A percentile compares a stretch with the other conserved stretches of the same genome.
These are phyloP conservation scores for Phylloscopus whistleri DNA, from an alignment of 2,113 vertebrate species.

Conservation along the genomic window DNA sequence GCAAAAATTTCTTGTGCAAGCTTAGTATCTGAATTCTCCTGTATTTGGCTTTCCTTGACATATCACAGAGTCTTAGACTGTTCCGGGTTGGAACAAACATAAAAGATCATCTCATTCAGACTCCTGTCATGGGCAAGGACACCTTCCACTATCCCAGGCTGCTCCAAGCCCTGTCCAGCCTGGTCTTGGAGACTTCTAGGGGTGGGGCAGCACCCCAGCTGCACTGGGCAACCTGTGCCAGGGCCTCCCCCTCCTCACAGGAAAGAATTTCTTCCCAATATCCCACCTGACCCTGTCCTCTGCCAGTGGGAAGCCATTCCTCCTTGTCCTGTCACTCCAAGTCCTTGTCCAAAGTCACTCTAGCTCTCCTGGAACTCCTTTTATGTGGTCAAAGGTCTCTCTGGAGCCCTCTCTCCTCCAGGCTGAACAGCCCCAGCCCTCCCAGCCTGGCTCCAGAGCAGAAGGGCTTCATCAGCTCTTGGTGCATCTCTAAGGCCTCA, in stretches of 20 bases:
- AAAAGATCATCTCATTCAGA: neutral
- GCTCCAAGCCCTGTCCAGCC: neutral
- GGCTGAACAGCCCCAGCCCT: neutral
- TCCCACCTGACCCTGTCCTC: neutral
- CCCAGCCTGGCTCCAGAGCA: neutral
- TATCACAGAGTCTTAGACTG: neutral
- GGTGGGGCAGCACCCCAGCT: neutral
- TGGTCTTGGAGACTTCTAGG: neutral
- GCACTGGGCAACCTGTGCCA: neutral
- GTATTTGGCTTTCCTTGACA: neutral
- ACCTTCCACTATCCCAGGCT: neutral
- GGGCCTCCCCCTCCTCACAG: neutral
- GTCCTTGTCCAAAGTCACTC: neutral
- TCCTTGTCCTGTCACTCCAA: neutral
- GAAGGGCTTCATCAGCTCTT: neutral
- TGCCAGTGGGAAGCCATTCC: neutral
- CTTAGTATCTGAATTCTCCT: neutral
- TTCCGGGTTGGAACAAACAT: neutral
- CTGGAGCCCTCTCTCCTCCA: neutral
- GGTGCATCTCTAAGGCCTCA: neutral
- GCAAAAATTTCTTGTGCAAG: neutral
- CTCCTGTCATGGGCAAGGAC: neutral
- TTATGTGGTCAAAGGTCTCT: neutral
- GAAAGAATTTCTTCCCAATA: neutral
- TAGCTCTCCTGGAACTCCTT: neutral